phyloP scores from a whole-genome alignment of 2,797 vertebrate species.

The Bradypus variegatus region DNA sequence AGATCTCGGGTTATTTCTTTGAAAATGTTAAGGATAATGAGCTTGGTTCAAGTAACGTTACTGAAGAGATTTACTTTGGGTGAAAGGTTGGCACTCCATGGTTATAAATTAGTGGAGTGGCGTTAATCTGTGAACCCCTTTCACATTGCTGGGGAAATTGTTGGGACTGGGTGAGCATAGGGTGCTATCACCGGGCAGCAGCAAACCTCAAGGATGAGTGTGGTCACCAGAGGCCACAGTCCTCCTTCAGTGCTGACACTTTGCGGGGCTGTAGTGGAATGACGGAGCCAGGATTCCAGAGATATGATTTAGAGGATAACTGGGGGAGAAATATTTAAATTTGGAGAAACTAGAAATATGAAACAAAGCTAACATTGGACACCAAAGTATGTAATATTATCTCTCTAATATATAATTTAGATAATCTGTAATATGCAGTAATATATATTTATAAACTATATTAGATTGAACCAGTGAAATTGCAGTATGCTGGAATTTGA shows the following conservation, averaged over 20 bases:
- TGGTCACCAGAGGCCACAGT: not conserved
- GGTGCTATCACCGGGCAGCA: not conserved
- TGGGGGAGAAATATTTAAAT: not conserved
- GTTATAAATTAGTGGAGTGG: not conserved
- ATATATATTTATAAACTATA: not conserved
- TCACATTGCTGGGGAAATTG: not conserved
- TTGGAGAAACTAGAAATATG: not conserved
- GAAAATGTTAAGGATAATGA: slow-evolving; percentile 4
- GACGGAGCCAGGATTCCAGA: not conserved
- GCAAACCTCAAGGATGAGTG: too few species aligned
- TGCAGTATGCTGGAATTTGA: not conserved
- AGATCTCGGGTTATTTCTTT: not conserved
- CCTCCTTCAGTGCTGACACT: not conserved
- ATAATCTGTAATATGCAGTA: not conserved
- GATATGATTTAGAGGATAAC: not conserved
- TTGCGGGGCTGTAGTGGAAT: not conserved
- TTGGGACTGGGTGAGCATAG: not conserved
- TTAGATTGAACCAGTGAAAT: not conserved
- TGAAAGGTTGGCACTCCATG: not conserved
- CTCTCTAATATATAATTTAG: not conserved
- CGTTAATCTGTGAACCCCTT: not conserved
- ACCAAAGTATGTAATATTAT: not conserved
- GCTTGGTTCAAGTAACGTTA: not conserved
- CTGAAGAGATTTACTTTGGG: not conserved
- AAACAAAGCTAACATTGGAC: not conserved